Conservation (phyloP, 2,888 invertebrate species). For the Ptilodon capucinus region DNA sequence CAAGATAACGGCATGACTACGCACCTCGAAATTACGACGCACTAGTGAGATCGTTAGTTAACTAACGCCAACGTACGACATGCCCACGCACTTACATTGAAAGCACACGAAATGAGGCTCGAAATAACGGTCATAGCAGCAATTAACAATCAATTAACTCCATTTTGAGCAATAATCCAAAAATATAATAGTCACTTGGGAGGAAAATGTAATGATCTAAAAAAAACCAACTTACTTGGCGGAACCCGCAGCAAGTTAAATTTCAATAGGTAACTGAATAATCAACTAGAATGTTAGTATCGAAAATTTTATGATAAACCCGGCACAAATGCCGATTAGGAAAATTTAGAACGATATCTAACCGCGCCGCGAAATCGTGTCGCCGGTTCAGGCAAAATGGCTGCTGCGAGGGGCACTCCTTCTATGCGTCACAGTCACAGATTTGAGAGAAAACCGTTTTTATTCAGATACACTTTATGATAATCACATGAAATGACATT, state of each 20-base stretch:
- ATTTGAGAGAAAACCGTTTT: conserved; percentile 50
- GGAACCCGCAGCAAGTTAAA: conserved; percentile 21
- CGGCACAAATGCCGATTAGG: conserved; percentile 33
- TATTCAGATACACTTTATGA: conserved; percentile 49
- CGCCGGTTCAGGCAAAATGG: conserved; percentile 82
- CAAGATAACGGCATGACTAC: conserved; percentile 75
- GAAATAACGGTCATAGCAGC: conserved; percentile 7
- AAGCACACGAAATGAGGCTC: conserved; percentile 13
- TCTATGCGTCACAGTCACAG: conserved; percentile 84
- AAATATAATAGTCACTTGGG: conserved; percentile 54
- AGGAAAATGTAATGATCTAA: conserved; percentile 49
- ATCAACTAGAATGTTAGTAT: conserved; percentile 15
- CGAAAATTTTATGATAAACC: conserved; percentile 12
- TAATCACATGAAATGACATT: conserved; percentile 52
- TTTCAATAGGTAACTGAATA: conserved; percentile 16
- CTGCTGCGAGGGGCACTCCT: conserved; percentile 84
- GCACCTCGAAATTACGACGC: conserved; percentile 76
- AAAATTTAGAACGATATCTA: conserved; percentile 53
- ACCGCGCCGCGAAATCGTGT: conserved; percentile 79
- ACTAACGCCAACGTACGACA: conserved; percentile 37
- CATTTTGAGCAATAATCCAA: conserved; percentile 38
- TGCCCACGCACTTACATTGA: conserved; percentile 38
- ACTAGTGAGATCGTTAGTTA: conserved; percentile 56
- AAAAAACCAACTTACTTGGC: conserved; percentile 55
- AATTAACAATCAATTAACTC: conserved; percentile 9